phyloP scores from a whole-genome alignment of 1,140 invertebrate species.

The Mycetomoellerius zeteki region DNA sequence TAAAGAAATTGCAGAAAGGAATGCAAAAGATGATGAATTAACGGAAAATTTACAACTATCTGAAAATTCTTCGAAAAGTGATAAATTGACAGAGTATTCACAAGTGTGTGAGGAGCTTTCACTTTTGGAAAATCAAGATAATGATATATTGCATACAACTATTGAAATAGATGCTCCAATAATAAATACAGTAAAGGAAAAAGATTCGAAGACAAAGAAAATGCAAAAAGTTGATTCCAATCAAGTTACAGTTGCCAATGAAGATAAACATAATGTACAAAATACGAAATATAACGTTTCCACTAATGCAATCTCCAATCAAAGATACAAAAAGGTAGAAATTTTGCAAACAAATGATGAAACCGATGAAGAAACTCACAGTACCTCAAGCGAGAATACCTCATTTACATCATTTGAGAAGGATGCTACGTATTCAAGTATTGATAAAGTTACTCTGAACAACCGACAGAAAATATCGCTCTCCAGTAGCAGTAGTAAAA shows the following conservation, averaged over 20 bases:
- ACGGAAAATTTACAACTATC: neutral
- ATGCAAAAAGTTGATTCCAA: neutral
- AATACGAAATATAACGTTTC: conserved; percentile 40
- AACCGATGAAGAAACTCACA: neutral
- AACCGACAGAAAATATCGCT: neutral
- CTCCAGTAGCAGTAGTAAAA: neutral
- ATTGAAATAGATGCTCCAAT: neutral
- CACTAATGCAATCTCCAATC: neutral
- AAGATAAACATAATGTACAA: conserved; percentile 35
- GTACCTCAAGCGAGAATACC: neutral
- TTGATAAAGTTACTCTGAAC: neutral
- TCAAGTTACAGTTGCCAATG: conserved; percentile 43
- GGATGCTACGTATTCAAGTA: neutral
- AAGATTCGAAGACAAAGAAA: neutral
- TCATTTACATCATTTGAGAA: neutral
- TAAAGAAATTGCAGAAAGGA: conserved; percentile 17
- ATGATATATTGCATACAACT: neutral
- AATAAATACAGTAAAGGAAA: neutral
- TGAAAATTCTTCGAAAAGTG: conserved; percentile 3
- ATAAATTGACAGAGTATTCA: neutral
- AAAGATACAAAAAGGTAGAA: neutral
- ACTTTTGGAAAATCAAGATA: neutral
- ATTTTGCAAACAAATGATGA: neutral
- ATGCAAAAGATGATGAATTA: neutral
- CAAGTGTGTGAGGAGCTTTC: neutral